Conservation (phyloP, 2,888 invertebrate species). For the Drosophila dives region DNA sequence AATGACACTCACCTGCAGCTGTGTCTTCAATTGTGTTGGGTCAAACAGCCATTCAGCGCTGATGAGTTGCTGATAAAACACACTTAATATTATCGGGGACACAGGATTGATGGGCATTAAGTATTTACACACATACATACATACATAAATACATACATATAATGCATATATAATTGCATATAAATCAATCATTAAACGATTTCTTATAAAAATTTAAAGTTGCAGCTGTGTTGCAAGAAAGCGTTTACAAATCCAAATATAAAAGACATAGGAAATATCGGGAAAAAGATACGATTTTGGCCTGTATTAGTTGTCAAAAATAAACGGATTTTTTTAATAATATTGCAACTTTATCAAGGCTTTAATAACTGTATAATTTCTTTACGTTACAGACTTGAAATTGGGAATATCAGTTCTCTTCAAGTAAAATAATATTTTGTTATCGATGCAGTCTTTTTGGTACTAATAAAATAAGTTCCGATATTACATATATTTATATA, state of each 20-base stretch:
- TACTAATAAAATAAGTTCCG: no score
- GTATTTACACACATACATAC: background rate
- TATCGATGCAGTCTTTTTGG: background rate
- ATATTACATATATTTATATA: no score
- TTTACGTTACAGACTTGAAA: background rate
- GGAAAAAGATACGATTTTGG: background rate
- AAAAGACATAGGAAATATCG: background rate
- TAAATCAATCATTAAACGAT: slow-evolving; percentile 10
- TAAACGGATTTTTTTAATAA: background rate
- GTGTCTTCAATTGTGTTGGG: slow-evolving; percentile 72
- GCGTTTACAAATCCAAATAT: background rate
- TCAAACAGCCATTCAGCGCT: slow-evolving; percentile 70
- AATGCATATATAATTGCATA: slow-evolving; percentile 9
- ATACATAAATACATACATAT: background rate
- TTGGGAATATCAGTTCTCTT: background rate
- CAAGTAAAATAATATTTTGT: background rate
- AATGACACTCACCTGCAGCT: slow-evolving; percentile 73
- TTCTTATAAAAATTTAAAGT: background rate
- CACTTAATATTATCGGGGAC: slow-evolving; percentile 24
- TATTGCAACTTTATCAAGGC: background rate
- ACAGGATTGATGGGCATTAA: slow-evolving; percentile 19
- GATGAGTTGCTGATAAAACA: slow-evolving; percentile 24
- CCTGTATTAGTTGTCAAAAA: background rate
- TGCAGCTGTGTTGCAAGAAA: background rate
- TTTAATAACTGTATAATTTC: background rate